A percentile compares a stretch with the other conserved stretches of the same genome.
phyloP scores from a whole-genome alignment of 2,113 vertebrate genomes.

The Oreochromis spilurus region DNA sequence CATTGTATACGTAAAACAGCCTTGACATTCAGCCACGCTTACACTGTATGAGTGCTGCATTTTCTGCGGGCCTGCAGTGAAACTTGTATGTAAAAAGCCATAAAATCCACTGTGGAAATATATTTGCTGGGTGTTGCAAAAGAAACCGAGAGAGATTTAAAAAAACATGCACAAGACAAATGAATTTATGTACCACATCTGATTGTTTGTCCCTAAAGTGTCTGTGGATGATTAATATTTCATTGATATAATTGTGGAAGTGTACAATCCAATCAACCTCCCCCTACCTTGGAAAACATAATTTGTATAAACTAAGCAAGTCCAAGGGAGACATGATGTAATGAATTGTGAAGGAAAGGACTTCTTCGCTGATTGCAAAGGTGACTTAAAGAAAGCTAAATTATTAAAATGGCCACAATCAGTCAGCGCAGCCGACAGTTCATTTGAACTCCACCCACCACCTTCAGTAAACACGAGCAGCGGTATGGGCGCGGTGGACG shows the following conservation, averaged over 20 bases:
- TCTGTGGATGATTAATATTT: neutral
- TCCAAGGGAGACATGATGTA: conserved; percentile 1
- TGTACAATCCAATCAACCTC: neutral
- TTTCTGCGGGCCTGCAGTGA: neutral
- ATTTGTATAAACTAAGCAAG: conserved; percentile 1
- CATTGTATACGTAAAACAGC: neutral
- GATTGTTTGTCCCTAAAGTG: conserved; percentile 8
- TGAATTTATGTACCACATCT: neutral
- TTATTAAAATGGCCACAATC: conserved; percentile 28
- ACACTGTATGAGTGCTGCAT: neutral
- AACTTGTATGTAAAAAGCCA: neutral
- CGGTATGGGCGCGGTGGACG: neutral
- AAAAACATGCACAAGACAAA: neutral
- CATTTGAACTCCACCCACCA: neutral
- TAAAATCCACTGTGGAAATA: neutral
- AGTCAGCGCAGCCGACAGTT: neutral
- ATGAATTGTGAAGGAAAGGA: conserved; percentile 6
- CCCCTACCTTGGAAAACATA: neutral
- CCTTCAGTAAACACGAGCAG: neutral
- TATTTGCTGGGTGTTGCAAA: neutral
- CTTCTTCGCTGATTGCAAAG: conserved; percentile 39
- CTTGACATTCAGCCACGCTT: neutral
- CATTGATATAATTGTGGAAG: neutral
- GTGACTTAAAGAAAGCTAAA: conserved; percentile 37
- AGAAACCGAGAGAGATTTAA: neutral